Percentiles rank a stretch among this genome's conserved stretches.
These are phyloP conservation scores for Lasiurus borealis DNA, from an alignment of 2,113 vertebrate genomes.

Conservation along the genomic window DNA sequence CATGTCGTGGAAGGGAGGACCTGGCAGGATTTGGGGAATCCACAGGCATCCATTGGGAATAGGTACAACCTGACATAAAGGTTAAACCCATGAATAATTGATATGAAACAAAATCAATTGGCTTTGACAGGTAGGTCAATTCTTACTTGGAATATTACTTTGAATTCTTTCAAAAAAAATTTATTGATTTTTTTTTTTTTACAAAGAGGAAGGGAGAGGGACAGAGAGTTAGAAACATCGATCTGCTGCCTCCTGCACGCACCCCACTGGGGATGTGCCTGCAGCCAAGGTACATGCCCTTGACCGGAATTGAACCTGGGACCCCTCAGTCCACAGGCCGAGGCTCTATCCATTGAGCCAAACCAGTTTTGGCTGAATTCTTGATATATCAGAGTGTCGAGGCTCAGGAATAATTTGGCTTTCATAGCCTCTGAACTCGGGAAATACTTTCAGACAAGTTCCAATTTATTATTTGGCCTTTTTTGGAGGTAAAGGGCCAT, in stretches of 20 bases:
- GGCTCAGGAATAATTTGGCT: not conserved
- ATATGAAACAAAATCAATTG: conserved; percentile 27
- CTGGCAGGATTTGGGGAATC: not conserved
- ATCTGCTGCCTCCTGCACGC: too few species aligned
- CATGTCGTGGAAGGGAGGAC: not conserved
- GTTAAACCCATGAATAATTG: conserved; percentile 16
- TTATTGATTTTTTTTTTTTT: too few species aligned
- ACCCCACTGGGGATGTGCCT: too few species aligned
- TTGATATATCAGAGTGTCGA: not conserved
- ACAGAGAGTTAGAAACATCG: too few species aligned
- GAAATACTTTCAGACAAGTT: not conserved
- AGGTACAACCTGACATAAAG: not conserved
- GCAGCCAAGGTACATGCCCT: too few species aligned
- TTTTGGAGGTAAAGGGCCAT: conserved; percentile 6
- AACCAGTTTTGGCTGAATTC: too few species aligned
- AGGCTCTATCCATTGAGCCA: too few species aligned
- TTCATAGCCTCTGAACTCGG: conserved; percentile 3
- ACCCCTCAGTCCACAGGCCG: too few species aligned
- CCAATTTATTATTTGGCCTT: not conserved
- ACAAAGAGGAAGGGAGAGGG: too few species aligned
- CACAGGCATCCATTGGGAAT: not conserved
- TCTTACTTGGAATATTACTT: not conserved
- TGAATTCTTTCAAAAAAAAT: not conserved
- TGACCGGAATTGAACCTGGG: too few species aligned
- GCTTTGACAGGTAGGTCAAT: not conserved